phyloP scores from a whole-genome alignment of 2,113 vertebrate species.

The Dunckerocampus dactyliophorus region DNA sequence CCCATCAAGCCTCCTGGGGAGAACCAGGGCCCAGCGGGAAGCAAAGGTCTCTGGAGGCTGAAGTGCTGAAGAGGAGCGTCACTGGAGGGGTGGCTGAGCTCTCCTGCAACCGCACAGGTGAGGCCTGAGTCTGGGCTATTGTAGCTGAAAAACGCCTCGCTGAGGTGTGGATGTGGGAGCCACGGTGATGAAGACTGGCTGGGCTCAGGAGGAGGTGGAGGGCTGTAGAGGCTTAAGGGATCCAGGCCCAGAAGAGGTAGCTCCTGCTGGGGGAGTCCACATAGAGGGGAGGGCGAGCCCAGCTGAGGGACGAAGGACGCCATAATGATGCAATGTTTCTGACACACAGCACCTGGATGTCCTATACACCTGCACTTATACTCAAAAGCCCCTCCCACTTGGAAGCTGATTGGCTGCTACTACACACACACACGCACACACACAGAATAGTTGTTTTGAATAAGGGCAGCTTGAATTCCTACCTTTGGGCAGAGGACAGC shows the following conservation, averaged over 20 bases:
- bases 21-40: conserved; percentile 73
- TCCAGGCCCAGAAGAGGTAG: conserved; percentile 71
- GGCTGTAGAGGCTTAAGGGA: conserved; percentile 82
- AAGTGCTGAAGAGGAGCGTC: conserved; percentile 68
- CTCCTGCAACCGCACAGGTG: conserved; percentile 36
- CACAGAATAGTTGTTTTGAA: conserved; percentile 38
- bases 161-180: conserved; percentile 40
- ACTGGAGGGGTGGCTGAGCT: conserved; percentile 55
- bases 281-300: conserved; percentile 67
- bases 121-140: conserved; percentile 58
- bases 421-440: conserved; percentile 1
- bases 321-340: conserved; percentile 67
- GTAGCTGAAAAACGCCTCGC: conserved; percentile 79
- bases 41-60: conserved; percentile 71
- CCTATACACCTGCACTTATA: conserved; percentile 65
- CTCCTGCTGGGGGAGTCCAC: conserved; percentile 74
- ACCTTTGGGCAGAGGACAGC: conserved; percentile 28
- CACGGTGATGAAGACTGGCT: conserved; percentile 72
- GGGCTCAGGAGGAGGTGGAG: conserved; percentile 72
- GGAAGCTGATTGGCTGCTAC: conserved; percentile 51
- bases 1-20: conserved; percentile 85
- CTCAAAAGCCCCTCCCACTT: conserved; percentile 37
- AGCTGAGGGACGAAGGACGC: conserved; percentile 79
- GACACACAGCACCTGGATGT: conserved; percentile 26
- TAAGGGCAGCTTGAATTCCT: conserved; percentile 35